These are phyloP conservation scores for Knipowitschia caucasica DNA, from an alignment of 2,797 vertebrate genomes.

Conservation along the genomic window DNA sequence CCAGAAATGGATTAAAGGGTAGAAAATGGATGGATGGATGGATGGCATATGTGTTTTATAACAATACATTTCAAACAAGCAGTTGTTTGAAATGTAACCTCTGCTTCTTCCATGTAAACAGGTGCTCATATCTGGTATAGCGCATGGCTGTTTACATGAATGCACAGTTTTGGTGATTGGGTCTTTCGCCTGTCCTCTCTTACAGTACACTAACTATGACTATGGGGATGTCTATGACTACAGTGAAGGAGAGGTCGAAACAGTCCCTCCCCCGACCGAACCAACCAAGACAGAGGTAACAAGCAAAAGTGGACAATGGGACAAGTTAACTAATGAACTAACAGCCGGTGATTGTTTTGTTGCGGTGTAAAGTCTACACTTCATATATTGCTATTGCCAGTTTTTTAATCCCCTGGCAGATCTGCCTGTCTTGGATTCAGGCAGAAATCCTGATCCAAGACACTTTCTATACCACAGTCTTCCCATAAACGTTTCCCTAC, in stretches of 20 bases:
- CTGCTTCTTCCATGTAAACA: slow-evolving; percentile 52
- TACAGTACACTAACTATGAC: slow-evolving; percentile 87
- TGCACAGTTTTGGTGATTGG: slow-evolving; percentile 47
- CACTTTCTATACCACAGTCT: too few relatives aligned
- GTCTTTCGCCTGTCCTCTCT: slow-evolving; percentile 58
- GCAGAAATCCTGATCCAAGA: too few relatives aligned
- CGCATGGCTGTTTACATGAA: slow-evolving; percentile 43
- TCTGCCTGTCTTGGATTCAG: too few relatives aligned
- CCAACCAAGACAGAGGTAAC: slow-evolving; percentile 87
- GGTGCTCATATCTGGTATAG: slow-evolving; percentile 32
- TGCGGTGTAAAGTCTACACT: too few relatives aligned
- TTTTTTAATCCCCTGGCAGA: too few relatives aligned
- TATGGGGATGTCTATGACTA: slow-evolving; percentile 89
- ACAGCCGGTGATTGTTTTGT: too few relatives aligned
- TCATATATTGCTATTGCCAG: too few relatives aligned
- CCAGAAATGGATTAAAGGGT: too few relatives aligned
- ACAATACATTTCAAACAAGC: background rate
- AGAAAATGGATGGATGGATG: too few relatives aligned
- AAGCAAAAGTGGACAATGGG: background rate
- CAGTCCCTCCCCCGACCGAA: slow-evolving; percentile 80
- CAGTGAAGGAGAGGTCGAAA: slow-evolving; percentile 82
- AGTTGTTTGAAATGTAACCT: slow-evolving; percentile 8
- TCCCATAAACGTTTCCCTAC: too few relatives aligned
- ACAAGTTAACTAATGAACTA: background rate
- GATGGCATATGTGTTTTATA: slow-evolving; percentile 6